Percentiles rank a stretch among this genome's conserved stretches.
These are phyloP conservation scores for Pocillopora verrucosa DNA, from an alignment of 64 coral and sea anemone species.

Conservation along the genomic window DNA sequence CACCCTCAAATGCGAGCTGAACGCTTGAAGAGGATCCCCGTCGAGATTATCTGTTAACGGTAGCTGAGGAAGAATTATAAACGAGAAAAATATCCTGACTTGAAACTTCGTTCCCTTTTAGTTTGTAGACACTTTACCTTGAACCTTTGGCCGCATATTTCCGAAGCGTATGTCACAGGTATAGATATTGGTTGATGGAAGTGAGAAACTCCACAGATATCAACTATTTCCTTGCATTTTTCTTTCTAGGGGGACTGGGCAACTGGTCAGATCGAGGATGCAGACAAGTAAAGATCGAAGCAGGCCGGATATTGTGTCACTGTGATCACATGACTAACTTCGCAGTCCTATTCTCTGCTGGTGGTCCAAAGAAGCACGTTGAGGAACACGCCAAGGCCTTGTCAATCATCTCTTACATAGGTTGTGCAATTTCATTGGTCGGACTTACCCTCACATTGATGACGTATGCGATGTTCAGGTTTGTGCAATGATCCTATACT, in stretches of 20 bases:
- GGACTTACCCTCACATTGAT: constrained; percentile 52
- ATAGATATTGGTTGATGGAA: no score
- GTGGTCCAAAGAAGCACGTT: constrained; percentile 8
- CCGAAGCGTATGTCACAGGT: no score
- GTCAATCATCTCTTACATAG: constrained; percentile 79
- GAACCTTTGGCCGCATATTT: no score
- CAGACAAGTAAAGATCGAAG: not conserved
- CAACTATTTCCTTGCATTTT: not conserved
- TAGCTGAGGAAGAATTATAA: no score
- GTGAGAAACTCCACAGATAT: no score
- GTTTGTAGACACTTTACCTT: no score
- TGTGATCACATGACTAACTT: constrained; percentile 94
- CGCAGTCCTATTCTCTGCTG: constrained; percentile 76
- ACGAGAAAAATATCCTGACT: no score
- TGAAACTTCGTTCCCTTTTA: no score
- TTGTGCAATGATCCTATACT: not conserved
- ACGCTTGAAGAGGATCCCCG: no score
- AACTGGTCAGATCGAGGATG: constrained; percentile 77
- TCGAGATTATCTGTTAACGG: no score
- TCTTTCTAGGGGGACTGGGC: constrained; percentile 41
- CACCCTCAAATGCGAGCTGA: no score
- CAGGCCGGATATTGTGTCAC: constrained; percentile 43
- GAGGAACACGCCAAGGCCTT: constrained; percentile 31
- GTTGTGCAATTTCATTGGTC: constrained; percentile 77
- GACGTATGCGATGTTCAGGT: constrained; percentile 87